A percentile compares a stretch with the other conserved stretches of the same genome.
Conservation (phyloP, 2,113 vertebrate species). For the Lanius ludovicianus region DNA sequence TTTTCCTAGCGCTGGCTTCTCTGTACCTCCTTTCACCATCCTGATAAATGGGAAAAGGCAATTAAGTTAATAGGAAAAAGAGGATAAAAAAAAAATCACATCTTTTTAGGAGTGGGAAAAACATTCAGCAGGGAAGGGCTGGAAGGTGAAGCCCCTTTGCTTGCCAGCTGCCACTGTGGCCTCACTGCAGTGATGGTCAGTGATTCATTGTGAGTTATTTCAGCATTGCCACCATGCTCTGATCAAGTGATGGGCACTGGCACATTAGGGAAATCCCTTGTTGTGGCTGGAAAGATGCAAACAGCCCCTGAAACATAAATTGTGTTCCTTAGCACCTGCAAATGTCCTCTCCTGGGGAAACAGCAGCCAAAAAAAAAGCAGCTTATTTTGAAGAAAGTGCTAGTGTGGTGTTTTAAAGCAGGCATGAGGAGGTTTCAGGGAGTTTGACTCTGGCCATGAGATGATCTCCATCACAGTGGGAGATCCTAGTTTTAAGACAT, state of each 20-base stretch:
- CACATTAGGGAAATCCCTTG: background rate
- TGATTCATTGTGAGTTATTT: background rate
- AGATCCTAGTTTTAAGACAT: background rate
- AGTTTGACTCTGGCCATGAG: accelerated
- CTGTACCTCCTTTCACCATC: slow-evolving; percentile 90
- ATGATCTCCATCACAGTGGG: background rate
- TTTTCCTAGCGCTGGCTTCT: slow-evolving; percentile 90
- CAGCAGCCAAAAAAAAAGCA: background rate
- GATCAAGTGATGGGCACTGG: background rate
- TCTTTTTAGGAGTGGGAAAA: background rate
- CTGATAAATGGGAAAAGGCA: slow-evolving; percentile 60
- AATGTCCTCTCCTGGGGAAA: background rate
- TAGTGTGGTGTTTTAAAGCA: background rate
- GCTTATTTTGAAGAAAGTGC: background rate
- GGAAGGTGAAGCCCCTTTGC: background rate
- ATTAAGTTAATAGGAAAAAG: background rate
- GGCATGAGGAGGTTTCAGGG: background rate
- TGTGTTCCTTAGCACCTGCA: background rate
- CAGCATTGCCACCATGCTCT: background rate
- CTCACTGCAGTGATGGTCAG: background rate
- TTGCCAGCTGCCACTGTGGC: accelerated
- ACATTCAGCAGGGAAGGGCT: background rate
- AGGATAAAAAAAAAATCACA: accelerated
- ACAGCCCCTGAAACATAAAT: background rate
- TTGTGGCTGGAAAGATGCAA: background rate